These are phyloP conservation scores for Philopedon plagiatum DNA, from an alignment of 2,888 invertebrate species.

Conservation along the genomic window DNA sequence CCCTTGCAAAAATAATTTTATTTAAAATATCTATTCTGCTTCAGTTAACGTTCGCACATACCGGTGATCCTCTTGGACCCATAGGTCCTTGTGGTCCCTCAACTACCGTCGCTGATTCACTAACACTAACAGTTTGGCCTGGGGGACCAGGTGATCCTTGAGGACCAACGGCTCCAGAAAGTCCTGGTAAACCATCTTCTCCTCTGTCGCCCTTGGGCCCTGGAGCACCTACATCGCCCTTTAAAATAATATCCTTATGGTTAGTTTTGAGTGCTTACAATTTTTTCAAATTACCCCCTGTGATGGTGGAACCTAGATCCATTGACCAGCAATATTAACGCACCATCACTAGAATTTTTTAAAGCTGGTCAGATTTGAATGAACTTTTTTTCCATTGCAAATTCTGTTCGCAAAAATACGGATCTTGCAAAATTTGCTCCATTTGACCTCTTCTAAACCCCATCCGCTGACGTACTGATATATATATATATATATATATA, in stretches of 20 bases:
- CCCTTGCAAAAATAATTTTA: constrained; percentile 22
- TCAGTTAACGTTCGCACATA: constrained; percentile 29
- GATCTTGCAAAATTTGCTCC: too few species aligned
- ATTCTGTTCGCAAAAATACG: too few species aligned
- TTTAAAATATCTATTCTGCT: neutral
- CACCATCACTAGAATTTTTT: too few species aligned
- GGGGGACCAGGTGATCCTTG: constrained; percentile 42
- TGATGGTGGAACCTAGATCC: too few species aligned
- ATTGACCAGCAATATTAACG: too few species aligned
- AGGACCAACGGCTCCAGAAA: constrained; percentile 56
- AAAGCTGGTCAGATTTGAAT: too few species aligned
- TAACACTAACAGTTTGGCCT: constrained; percentile 24
- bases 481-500: too few species aligned
- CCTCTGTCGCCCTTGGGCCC: constrained; percentile 67
- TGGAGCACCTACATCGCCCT: constrained; percentile 65
- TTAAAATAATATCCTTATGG: constrained; percentile 30
- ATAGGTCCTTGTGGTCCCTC: constrained; percentile 35
- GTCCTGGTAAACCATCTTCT: constrained; percentile 58
- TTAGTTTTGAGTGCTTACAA: too few species aligned
- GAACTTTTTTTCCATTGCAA: too few species aligned
- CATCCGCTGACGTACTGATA: too few species aligned
- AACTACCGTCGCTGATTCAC: constrained; percentile 6
- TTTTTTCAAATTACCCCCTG: too few species aligned
- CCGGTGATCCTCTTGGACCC: constrained; percentile 68
- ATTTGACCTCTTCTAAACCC: too few species aligned